Base-by-base conservation (phyloP, 2,113 vertebrate genomes). In the Brienomyrus longianalis region DNA sequence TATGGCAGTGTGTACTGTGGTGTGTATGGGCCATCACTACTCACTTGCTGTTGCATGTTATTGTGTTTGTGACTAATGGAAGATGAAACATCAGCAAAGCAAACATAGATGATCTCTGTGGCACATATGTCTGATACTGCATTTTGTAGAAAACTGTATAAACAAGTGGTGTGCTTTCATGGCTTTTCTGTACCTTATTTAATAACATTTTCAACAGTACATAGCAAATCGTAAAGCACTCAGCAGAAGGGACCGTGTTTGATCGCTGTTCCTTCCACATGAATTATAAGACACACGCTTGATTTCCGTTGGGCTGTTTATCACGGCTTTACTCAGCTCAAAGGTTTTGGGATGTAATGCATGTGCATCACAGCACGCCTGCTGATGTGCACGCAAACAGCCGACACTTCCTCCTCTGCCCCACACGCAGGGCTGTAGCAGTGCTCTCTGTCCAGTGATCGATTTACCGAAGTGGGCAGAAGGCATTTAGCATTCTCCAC, bases 401-500 rank as follows among this genome's bases (percentile, higher is more conserved):
- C 45, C 8, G 45, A 48, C 39, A 5, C 21, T 19, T 48, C 27
- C 39, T 83, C 31, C 19, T 9, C 15, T 43, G 15, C 31, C 27
- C 13, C n/a, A 9, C 10, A 52, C 2, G 11, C 27, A 19, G 8
- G 17, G 48, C 51, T 54, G 51, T 27, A 56, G 13, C 85, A 21
- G 4, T 56, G 17, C 23, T 56, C 27, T 8, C 51, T 56, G 51
- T 88, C 19, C 54, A 88, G 54, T 66, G 87, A 88, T 88, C 39
- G 35, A 62, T 88, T 66, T 88, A 47, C n/a, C 21, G 10, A 21
- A 27, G 35, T 23, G 39, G 86, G 11, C 54, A 59, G 87, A 23
- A 66, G 39, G 54, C 87, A 51, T 62, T 88, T 45, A 88, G 52
- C 87, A 88, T 88, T 59, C 87, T 5, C 19, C 23, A 66, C 48